These are phyloP conservation scores for Labia minor DNA, from an alignment of 2,888 invertebrate species.

Conservation along the genomic window DNA sequence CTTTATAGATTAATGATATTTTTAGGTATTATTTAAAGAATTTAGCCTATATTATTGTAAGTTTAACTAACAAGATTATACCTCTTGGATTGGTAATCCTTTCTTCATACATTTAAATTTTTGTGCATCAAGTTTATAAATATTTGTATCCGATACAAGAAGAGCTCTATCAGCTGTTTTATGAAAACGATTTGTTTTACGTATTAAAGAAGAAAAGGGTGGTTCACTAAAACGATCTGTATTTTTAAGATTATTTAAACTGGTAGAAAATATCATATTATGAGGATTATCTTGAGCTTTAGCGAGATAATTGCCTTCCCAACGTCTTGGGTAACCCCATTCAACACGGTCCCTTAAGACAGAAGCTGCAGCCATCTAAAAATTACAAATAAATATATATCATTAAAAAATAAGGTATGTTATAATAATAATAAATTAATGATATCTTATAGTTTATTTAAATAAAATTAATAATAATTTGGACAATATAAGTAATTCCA, in stretches of 20 bases:
- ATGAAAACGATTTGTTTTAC: conserved; percentile 61
- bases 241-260: conserved; percentile 56
- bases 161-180: conserved; percentile 81
- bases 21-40: too few species aligned
- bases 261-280: conserved; percentile 50
- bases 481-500: too few species aligned
- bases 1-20: neutral
- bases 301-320: conserved; percentile 76
- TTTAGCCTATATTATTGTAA: too few species aligned
- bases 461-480: neutral
- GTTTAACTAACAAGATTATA: too few species aligned
- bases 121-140: conserved; percentile 77
- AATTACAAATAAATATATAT: conserved; percentile 20
- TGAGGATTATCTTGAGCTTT: conserved; percentile 55
- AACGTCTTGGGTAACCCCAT: conserved; percentile 67
- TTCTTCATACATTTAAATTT: conserved; percentile 83
- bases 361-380: conserved; percentile 57
- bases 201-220: conserved; percentile 55
- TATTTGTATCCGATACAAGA: conserved; percentile 68
- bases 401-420: neutral
- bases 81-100: conserved; percentile 67
- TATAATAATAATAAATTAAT: neutral
- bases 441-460: too few species aligned
- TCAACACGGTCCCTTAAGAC: conserved; percentile 53
- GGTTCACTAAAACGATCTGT: conserved; percentile 43